Conservation (phyloP, 2,797 vertebrate species). For the Scyliorhinus canicula region DNA sequence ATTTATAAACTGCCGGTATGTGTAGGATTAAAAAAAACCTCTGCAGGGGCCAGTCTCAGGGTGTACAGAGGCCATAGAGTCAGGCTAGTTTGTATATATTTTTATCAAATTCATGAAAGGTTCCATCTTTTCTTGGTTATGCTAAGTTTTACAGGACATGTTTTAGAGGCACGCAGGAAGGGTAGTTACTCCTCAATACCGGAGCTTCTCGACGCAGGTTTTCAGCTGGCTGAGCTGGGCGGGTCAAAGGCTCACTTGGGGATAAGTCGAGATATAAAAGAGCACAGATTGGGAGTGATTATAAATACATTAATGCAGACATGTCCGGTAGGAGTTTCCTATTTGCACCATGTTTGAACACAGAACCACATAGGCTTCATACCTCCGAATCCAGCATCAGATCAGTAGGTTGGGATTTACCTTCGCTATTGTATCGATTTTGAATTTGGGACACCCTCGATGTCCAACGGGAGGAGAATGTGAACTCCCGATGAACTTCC, state of each 20-base stretch:
- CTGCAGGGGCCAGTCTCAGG: background rate
- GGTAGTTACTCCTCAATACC: background rate
- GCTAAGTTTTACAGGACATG: background rate
- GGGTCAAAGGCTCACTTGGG: background rate
- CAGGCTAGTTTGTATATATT: background rate
- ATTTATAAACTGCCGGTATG: background rate
- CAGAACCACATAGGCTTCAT: background rate
- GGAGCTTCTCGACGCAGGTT: background rate
- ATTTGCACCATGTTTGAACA: background rate
- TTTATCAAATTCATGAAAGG: background rate
- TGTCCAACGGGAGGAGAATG: background rate
- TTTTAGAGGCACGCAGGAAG: background rate
- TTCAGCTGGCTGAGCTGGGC: background rate
- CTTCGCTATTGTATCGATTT: background rate
- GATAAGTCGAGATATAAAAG: too few species aligned
- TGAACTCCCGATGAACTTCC: conserved; percentile 25
- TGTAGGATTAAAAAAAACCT: background rate
- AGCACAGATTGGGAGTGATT: background rate
- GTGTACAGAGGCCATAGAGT: background rate
- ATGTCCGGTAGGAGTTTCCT: background rate
- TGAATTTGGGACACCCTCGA: background rate
- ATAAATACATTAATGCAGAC: background rate
- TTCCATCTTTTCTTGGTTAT: background rate
- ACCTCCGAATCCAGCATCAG: background rate
- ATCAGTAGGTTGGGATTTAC: background rate